A percentile compares a stretch with the other conserved stretches of the same genome.
Conservation (phyloP, 2,888 invertebrate species). For the Calliphora vomitoria region DNA sequence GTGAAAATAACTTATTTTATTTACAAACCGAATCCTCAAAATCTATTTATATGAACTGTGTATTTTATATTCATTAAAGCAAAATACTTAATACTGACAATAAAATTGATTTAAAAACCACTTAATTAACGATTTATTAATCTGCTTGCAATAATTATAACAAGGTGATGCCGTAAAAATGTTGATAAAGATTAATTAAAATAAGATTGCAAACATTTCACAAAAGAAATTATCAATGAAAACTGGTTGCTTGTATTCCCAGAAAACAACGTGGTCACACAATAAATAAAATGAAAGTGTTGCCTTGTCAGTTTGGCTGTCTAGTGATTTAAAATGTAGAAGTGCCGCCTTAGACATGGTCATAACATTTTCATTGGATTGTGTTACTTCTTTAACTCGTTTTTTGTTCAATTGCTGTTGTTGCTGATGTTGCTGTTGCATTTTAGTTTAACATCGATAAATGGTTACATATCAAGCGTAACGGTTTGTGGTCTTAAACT, state of each 20-base stretch:
- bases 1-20: too few relatives aligned
- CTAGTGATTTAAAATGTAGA: not conserved
- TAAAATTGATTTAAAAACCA: not conserved
- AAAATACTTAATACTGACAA: not conserved
- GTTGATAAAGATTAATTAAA: not conserved
- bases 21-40: too few relatives aligned
- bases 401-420: not conserved
- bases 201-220: constrained; percentile 13
- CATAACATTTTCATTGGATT: constrained; percentile 37
- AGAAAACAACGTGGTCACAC: constrained; percentile 19
- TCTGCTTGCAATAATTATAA: constrained; percentile 14
- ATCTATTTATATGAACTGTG: too few relatives aligned
- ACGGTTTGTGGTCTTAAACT: constrained; percentile 49
- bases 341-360: constrained; percentile 1
- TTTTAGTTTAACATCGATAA: constrained; percentile 32
- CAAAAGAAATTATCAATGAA: constrained; percentile 53
- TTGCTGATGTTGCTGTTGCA: not conserved
- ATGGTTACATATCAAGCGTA: constrained; percentile 47
- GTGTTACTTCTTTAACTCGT: constrained; percentile 27
- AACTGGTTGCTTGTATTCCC: constrained; percentile 33
- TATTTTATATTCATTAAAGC: too few relatives aligned
- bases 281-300: constrained; percentile 61
- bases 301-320: constrained; percentile 27
- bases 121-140: constrained; percentile 7
- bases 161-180: not conserved